These are phyloP conservation scores for Ophion obscuratus DNA, from an alignment of 2,888 invertebrate species.

Conservation along the genomic window DNA sequence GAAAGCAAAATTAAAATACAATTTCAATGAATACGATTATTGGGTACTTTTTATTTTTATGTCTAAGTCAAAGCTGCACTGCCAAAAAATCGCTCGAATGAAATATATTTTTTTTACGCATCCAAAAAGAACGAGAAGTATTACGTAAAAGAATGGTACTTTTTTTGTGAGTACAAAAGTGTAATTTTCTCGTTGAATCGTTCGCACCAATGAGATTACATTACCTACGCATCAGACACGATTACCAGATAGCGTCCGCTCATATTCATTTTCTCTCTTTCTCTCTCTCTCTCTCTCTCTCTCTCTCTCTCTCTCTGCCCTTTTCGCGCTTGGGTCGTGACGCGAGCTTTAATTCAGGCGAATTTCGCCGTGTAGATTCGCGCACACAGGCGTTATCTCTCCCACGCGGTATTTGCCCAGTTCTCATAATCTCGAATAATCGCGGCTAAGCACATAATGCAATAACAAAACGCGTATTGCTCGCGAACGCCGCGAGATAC, in stretches of 20 bases:
- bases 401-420: constrained; percentile 82
- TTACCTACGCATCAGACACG: constrained; percentile 17
- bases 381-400: constrained; percentile 79
- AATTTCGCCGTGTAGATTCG: constrained; percentile 60
- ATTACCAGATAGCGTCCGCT: constrained; percentile 31
- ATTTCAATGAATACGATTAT: too few relatives aligned
- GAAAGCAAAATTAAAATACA: too few relatives aligned
- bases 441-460: constrained; percentile 40
- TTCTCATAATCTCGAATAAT: constrained; percentile 76
- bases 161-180: not conserved
- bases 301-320: constrained; percentile 65
- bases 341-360: constrained; percentile 81
- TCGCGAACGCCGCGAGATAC: constrained; percentile 4
- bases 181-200: constrained; percentile 20
- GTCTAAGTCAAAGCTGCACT: too few relatives aligned
- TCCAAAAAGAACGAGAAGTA: not conserved
- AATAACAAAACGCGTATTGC: constrained; percentile 32
- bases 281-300: constrained; percentile 50
- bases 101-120: not conserved
- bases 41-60: too few relatives aligned
- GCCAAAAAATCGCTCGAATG: too few relatives aligned
- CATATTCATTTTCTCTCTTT: constrained; percentile 36
- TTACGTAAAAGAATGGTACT: not conserved
- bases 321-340: constrained; percentile 76
- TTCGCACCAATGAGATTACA: constrained; percentile 6